Percentiles rank a stretch among this genome's conserved stretches.
Conservation (phyloP, 2,113 vertebrate species). For the Melanocharis versteri region DNA sequence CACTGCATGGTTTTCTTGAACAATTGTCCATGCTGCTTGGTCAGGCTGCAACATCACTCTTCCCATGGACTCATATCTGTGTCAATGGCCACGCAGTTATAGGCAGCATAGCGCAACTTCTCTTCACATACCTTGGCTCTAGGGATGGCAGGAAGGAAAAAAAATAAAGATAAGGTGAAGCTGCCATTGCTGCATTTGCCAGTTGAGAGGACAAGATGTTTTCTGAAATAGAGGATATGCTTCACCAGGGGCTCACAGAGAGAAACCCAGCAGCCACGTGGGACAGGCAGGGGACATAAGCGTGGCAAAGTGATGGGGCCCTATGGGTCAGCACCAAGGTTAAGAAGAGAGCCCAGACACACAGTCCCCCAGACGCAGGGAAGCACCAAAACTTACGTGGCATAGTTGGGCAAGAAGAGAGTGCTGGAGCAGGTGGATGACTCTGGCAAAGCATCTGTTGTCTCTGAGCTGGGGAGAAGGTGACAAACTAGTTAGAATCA, state of each 20-base stretch:
- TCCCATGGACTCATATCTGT: slow-evolving; percentile 98
- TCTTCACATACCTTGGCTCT: slow-evolving; percentile 96
- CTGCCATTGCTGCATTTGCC: background rate
- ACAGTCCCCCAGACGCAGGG: background rate
- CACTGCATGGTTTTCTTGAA: background rate
- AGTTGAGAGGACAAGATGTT: background rate
- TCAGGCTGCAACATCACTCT: slow-evolving; percentile 74
- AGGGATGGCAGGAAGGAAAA: background rate
- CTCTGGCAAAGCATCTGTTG: slow-evolving; percentile 90
- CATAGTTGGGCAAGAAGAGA: slow-evolving; percentile 93
- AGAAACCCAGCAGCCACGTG: background rate
- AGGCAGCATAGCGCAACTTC: slow-evolving; percentile 94
- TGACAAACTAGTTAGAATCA: background rate
- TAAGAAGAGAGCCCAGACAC: background rate
- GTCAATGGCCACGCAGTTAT: slow-evolving; percentile 98
- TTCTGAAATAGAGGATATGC: background rate
- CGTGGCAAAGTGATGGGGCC: background rate
- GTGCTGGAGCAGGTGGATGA: slow-evolving; percentile 97
- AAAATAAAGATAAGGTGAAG: background rate
- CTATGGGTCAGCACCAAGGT: background rate
- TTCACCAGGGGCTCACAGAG: background rate
- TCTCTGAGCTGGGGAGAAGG: slow-evolving; percentile 79
- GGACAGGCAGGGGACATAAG: background rate
- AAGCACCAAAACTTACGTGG: slow-evolving; percentile 77
- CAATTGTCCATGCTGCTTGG: background rate